Conservation (phyloP, 2,888 invertebrate genomes). For the Sarcophaga variegata region DNA sequence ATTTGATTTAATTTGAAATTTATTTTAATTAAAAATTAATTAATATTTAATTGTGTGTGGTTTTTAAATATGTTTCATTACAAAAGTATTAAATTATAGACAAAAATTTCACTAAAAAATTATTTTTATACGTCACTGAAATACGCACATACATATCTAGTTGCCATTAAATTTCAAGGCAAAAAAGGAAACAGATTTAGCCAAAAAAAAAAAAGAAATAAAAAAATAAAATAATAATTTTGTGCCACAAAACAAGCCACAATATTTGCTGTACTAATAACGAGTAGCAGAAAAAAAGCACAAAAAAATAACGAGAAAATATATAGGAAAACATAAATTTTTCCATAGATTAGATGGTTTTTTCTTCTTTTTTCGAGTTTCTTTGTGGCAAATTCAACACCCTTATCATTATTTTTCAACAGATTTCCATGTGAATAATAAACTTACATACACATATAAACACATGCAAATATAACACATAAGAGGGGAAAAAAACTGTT, state of each 20-base stretch:
- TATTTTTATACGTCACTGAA: neutral
- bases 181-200: neutral
- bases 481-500: neutral
- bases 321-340: neutral
- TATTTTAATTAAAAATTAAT: too few species aligned
- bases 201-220: too few species aligned
- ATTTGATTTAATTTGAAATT: too few species aligned
- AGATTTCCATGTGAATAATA: neutral
- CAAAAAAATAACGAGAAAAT: too few species aligned
- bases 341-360: neutral
- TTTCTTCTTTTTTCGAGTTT: neutral
- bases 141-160: too few species aligned
- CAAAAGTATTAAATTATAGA: neutral
- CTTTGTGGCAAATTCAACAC: neutral
- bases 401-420: neutral
- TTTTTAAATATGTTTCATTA: neutral
- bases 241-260: neutral
- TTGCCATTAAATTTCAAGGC: neutral
- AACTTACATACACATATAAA: neutral
- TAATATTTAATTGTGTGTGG: too few species aligned
- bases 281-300: too few species aligned
- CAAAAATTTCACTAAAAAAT: neutral
- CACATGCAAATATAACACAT: neutral
- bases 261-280: neutral
- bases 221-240: neutral